phyloP scores from a whole-genome alignment of 2,888 invertebrate genomes.

The Hipparchia sbordonii region DNA sequence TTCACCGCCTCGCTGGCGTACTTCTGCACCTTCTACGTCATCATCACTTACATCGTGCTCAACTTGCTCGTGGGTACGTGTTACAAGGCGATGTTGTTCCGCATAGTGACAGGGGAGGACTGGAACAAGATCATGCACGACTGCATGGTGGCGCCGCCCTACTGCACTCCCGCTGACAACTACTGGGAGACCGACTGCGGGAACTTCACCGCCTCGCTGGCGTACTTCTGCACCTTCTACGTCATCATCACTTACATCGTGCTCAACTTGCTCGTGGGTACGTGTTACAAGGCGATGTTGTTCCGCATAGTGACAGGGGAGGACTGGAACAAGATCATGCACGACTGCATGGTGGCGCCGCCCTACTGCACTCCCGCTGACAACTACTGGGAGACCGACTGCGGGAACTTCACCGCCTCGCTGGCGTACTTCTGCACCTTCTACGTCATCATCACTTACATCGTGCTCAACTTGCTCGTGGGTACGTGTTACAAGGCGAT shows the following conservation, averaged over 20 bases:
- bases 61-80: slow-evolving; percentile 97
- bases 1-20: slow-evolving; percentile 98
- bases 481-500: slow-evolving; percentile 91
- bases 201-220: slow-evolving; percentile 98
- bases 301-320: slow-evolving; percentile 99
- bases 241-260: slow-evolving; percentile 99
- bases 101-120: slow-evolving; percentile 99
- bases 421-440: slow-evolving; percentile 99
- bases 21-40: slow-evolving; percentile 99
- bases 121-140: slow-evolving; percentile 73
- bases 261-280: slow-evolving; percentile 98
- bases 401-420: slow-evolving; percentile 99
- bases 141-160: slow-evolving; percentile 86
- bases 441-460: slow-evolving; percentile 99
- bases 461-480: slow-evolving; percentile 98
- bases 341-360: slow-evolving; percentile 74
- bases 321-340: slow-evolving; percentile 85
- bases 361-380: slow-evolving; percentile 96
- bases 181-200: slow-evolving; percentile 99
- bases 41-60: slow-evolving; percentile 99
- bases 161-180: slow-evolving; percentile 96
- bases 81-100: slow-evolving; percentile 92
- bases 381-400: slow-evolving; percentile 99
- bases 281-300: slow-evolving; percentile 89
- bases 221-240: slow-evolving; percentile 99